Percentiles rank a stretch among this genome's conserved stretches.
phyloP scores from a whole-genome alignment of 2,888 invertebrate genomes.

The Tortricodes alternella region DNA sequence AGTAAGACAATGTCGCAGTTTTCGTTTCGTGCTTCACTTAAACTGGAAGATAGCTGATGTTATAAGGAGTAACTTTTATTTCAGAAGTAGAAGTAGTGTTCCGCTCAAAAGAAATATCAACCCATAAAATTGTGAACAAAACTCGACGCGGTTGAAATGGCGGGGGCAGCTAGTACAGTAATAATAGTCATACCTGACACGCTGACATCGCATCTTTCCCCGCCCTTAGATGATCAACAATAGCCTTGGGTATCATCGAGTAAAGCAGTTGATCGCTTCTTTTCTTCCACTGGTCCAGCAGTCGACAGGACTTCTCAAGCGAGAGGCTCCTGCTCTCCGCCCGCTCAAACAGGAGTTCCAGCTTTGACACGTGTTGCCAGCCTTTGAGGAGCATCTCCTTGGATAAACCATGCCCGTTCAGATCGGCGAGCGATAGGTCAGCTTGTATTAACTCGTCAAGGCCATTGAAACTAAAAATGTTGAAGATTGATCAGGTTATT shows the following conservation, averaged over 20 bases:
- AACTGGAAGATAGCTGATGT: no score
- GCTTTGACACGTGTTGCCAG: conserved; percentile 91
- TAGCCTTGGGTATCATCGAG: conserved; percentile 94
- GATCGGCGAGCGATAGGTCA: conserved; percentile 90
- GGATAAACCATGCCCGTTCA: conserved; percentile 93
- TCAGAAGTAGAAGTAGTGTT: no score
- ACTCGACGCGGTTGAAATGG: no score
- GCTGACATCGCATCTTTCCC: conserved; percentile 90
- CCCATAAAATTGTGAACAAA: no score
- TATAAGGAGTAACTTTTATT: no score
- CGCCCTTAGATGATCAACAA: conserved; percentile 90
- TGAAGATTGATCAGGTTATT: no score
- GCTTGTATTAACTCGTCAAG: conserved; percentile 91
- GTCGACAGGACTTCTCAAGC: conserved; percentile 88
- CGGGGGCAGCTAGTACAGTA: neutral
- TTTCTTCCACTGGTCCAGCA: conserved; percentile 92
- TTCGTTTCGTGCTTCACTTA: no score
- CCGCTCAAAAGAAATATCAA: no score
- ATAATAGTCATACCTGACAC: conserved; percentile 84
- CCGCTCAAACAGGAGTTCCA: conserved; percentile 91
- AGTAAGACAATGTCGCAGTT: no score
- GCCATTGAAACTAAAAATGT: conserved; percentile 87
- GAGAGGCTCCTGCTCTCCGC: conserved; percentile 91
- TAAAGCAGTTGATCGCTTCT: conserved; percentile 93
- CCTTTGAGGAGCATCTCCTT: conserved; percentile 91